Conservation (phyloP, 2,888 invertebrate species). For the Stenotaenia linearis region DNA sequence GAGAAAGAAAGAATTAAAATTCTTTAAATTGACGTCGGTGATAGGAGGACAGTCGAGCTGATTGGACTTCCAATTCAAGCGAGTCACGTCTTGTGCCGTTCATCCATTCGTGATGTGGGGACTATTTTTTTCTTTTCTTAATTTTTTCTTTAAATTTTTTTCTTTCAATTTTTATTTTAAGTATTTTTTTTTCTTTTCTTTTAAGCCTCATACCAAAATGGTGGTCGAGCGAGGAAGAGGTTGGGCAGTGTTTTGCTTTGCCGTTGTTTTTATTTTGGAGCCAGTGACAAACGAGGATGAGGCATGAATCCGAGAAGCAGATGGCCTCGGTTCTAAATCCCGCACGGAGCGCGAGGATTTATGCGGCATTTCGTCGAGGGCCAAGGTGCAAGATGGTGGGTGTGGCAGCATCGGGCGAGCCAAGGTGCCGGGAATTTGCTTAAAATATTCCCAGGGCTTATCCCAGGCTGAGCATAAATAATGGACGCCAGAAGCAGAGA, state of each 20-base stretch:
- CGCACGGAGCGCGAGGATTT: background rate
- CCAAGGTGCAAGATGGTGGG: background rate
- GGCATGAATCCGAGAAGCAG: background rate
- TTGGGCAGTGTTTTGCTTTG: background rate
- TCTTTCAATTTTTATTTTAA: no score
- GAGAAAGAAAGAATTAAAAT: background rate
- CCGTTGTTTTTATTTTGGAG: background rate
- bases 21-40: background rate
- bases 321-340: background rate
- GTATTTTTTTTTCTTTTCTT: background rate
- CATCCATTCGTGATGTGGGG: background rate
- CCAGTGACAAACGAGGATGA: background rate
- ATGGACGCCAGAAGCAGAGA: background rate
- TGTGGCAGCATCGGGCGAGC: background rate
- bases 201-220: background rate
- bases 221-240: background rate
- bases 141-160: background rate
- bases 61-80: background rate
- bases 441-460: background rate
- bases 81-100: background rate
- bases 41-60: background rate
- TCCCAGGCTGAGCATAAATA: background rate
- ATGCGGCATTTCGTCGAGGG: background rate
- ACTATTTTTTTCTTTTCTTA: background rate
- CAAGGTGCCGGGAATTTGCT: background rate